phyloP scores from a whole-genome alignment of 2,113 vertebrate species.

The Mesitornis unicolor region DNA sequence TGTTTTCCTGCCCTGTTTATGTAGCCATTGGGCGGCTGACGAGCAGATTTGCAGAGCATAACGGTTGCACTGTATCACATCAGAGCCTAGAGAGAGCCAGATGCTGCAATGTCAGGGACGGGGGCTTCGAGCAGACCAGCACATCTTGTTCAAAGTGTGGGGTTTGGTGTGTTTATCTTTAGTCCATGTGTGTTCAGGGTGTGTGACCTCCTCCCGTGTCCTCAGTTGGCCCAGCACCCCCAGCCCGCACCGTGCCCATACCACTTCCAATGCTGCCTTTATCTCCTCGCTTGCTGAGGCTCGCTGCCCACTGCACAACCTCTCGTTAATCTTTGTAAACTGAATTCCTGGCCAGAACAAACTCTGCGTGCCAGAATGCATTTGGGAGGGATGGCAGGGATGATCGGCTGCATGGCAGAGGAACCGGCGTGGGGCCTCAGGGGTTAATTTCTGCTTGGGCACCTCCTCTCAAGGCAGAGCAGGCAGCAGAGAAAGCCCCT shows the following conservation, averaged over 20 bases:
- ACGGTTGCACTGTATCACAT: constrained; percentile 3
- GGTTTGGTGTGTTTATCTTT: not conserved
- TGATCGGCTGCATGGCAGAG: not conserved
- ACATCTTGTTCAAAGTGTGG: not conserved
- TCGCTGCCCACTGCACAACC: not conserved
- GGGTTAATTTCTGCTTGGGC: not conserved
- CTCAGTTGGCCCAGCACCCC: not conserved
- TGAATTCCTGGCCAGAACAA: not conserved
- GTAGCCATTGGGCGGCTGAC: constrained; percentile 4
- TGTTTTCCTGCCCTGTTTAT: constrained; percentile 53
- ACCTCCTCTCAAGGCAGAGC: not conserved
- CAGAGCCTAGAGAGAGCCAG: not conserved
- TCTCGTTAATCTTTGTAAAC: not conserved
- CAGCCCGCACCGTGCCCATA: accelerated
- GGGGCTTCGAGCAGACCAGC: not conserved
- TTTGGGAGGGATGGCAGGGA: not conserved
- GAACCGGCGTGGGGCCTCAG: not conserved
- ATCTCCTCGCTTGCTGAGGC: not conserved
- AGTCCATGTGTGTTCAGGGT: not conserved
- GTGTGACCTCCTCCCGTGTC: not conserved
- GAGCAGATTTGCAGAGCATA: constrained; percentile 27
- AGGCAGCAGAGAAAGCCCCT: not conserved
- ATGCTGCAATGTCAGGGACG: not conserved
- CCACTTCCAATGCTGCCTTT: not conserved
- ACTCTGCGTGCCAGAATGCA: not conserved